phyloP scores from a whole-genome alignment of 2,113 vertebrate genomes.

The Phrynocephalus versicolor region DNA sequence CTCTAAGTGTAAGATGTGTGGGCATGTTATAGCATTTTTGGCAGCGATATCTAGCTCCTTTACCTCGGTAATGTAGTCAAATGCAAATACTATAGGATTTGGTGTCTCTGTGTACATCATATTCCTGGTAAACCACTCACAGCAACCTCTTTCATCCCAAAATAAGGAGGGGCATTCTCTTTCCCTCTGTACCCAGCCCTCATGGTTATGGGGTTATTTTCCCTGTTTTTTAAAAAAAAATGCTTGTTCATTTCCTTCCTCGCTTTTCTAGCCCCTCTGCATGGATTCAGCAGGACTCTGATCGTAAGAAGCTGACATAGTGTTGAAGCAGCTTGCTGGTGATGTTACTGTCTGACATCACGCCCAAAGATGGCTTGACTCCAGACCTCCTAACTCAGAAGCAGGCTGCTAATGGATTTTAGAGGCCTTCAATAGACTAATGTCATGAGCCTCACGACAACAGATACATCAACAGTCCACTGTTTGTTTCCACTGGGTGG shows the following conservation, averaged over 20 bases:
- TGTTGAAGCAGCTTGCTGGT: conserved; percentile 10
- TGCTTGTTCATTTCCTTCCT: background rate
- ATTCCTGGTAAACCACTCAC: too few species aligned
- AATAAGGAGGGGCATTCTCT: background rate
- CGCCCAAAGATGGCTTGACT: background rate
- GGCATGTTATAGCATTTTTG: conserved; percentile 13
- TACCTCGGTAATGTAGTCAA: conserved; percentile 42
- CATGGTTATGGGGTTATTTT: too few species aligned
- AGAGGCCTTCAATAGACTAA: background rate
- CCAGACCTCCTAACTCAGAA: conserved; percentile 10
- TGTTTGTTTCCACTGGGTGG: background rate
- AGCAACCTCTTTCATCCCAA: background rate
- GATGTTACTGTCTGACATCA: conserved; percentile 12
- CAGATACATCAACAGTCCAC: background rate
- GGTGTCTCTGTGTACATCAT: conserved; percentile 34
- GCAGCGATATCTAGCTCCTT: conserved; percentile 22
- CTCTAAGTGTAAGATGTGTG: background rate
- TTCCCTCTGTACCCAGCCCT: too few species aligned
- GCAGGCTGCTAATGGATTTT: background rate
- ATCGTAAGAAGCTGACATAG: background rate
- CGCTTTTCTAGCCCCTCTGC: background rate
- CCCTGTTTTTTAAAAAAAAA: background rate
- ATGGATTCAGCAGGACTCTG: conserved; percentile 21
- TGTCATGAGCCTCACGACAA: conserved; percentile 2
- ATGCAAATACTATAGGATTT: conserved; percentile 39